These are phyloP conservation scores for Mobula birostris DNA, from an alignment of 2,113 vertebrate species.

Conservation along the genomic window DNA sequence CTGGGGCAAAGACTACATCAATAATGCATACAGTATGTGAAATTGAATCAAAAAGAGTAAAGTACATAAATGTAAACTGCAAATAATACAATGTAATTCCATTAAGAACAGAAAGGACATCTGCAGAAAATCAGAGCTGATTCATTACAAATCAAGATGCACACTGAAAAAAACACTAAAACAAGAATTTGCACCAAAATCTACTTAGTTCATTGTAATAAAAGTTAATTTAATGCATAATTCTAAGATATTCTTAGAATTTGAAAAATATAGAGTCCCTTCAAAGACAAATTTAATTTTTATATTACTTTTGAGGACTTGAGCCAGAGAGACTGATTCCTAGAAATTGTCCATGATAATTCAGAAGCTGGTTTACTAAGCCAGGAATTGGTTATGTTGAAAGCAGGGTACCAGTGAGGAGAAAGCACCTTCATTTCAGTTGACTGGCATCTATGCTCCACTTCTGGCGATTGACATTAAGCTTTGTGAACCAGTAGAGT, in stretches of 20 bases:
- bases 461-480: background rate
- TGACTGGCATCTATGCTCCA: background rate
- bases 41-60: background rate
- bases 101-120: background rate
- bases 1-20: background rate
- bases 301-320: background rate
- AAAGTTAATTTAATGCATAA: background rate
- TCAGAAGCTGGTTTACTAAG: background rate
- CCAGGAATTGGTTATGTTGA: background rate
- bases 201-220: background rate
- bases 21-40: background rate
- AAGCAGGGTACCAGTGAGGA: background rate
- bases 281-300: background rate
- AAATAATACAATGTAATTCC: background rate
- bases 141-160: constrained; percentile 6
- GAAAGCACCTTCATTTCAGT: background rate
- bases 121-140: background rate
- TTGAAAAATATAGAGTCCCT: background rate
- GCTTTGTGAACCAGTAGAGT: background rate
- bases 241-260: background rate
- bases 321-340: background rate
- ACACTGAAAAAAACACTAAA: background rate
- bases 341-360: background rate
- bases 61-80: background rate
- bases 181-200: background rate